phyloP scores from a whole-genome alignment of 35 echinoderm and acorn worm species.

The Chiridota heheva region DNA sequence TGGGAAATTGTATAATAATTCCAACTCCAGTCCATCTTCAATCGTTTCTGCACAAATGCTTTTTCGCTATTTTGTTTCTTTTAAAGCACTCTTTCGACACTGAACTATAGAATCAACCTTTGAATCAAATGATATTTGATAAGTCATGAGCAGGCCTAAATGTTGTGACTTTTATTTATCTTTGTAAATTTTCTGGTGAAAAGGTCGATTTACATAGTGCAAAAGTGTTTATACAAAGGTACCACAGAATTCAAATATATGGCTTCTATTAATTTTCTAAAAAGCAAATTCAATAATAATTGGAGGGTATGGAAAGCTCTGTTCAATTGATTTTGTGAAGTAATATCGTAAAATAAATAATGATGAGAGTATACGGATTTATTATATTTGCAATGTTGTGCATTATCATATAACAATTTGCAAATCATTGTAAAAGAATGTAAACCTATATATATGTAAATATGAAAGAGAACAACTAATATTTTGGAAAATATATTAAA shows the following conservation, averaged over 20 bases:
- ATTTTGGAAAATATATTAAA: background rate
- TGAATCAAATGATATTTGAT: slow-evolving; percentile 21
- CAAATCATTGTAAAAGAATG: no score
- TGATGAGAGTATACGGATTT: background rate
- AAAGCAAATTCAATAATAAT: no score
- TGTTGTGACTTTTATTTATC: background rate
- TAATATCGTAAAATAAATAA: no score
- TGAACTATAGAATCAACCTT: slow-evolving; percentile 5
- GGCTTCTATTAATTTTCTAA: background rate
- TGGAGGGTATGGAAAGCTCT: no score
- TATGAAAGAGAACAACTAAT: no score
- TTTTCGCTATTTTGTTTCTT: no score
- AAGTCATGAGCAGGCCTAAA: slow-evolving; percentile 11
- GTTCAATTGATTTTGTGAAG: background rate
- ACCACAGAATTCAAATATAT: background rate
- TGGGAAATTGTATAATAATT: no score
- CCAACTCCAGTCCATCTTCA: background rate
- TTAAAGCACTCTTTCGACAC: background rate
- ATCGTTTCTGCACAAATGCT: no score
- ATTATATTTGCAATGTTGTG: no score
- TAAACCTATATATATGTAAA: no score
- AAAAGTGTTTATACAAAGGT: no score
- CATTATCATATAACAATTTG: no score
- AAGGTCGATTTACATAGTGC: background rate
- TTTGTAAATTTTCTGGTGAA: slow-evolving; percentile 17